Evolutionary conservation across 2,888 invertebrate species (phyloP).

Genomic region (Scelioninae gen. 1): DNA sequence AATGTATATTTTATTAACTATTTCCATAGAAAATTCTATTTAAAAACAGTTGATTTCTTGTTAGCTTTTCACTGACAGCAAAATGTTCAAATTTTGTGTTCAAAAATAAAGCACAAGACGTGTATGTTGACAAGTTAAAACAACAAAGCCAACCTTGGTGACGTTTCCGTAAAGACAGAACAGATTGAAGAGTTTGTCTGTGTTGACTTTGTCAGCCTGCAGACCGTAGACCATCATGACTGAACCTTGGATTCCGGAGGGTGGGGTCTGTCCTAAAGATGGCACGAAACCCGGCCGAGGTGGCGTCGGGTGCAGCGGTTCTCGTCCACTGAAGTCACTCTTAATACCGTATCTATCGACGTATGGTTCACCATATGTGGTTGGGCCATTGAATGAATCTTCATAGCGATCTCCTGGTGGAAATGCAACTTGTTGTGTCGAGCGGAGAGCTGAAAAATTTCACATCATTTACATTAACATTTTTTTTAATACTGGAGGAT

Average conservation of each 20-base stretch:
- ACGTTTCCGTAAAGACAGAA: constrained; percentile 99
- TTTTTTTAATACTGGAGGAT: too few species aligned
- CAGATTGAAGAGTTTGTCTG: constrained; percentile 98
- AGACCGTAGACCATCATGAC: constrained; percentile 99
- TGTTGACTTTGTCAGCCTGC: constrained; percentile 96
- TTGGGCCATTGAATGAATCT: constrained; percentile 82
- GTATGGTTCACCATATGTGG: constrained; percentile 82
- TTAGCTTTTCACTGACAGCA: background rate
- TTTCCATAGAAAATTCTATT: background rate
- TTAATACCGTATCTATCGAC: constrained; percentile 83
- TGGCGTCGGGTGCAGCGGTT: constrained; percentile 83
- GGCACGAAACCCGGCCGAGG: constrained; percentile 83
- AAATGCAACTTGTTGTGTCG: constrained; percentile 81
- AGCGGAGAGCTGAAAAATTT: constrained; percentile 72
- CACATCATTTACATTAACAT: too few species aligned
- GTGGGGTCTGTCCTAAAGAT: constrained; percentile 82
- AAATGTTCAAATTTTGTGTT: background rate
- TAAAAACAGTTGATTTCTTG: too few species aligned
- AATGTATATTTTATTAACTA: background rate
- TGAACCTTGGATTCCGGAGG: constrained; percentile 88
- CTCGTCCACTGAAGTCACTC: constrained; percentile 81
- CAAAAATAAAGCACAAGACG: constrained; percentile 20
- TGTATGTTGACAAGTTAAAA: constrained; percentile 26
- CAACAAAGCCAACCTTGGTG: constrained; percentile 89
- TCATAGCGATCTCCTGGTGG: constrained; percentile 83